These are phyloP conservation scores for Idris sp. DNA, from an alignment of 1,140 invertebrate species.

Conservation along the genomic window DNA sequence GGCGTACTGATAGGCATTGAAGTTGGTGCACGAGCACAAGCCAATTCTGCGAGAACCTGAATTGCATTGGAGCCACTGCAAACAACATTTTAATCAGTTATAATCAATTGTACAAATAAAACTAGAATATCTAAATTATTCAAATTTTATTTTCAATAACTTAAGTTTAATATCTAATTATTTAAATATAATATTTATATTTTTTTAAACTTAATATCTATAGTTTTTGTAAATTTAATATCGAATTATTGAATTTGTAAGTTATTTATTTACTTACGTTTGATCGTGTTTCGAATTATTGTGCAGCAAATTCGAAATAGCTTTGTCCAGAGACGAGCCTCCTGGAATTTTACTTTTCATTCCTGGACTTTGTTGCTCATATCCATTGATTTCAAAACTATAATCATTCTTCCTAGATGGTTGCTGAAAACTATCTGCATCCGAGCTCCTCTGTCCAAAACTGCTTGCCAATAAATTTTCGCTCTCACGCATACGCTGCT, in stretches of 20 bases:
- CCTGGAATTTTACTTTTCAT: slow-evolving; percentile 7
- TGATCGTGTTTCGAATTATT: slow-evolving; percentile 75
- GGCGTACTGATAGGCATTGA: slow-evolving; percentile 56
- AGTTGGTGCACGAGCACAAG: slow-evolving; percentile 73
- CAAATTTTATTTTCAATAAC: too few species aligned
- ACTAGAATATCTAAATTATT: too few species aligned
- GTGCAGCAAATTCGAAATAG: slow-evolving; percentile 74
- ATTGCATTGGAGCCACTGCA: slow-evolving; percentile 74
- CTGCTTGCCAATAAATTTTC: slow-evolving; percentile 73
- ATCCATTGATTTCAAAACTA: too few species aligned
- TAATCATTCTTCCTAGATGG: slow-evolving; percentile 15
- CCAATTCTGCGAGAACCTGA: slow-evolving; percentile 76
- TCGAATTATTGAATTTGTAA: too few species aligned
- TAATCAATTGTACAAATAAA: too few species aligned
- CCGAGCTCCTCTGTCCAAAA: slow-evolving; percentile 66
- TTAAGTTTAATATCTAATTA: too few species aligned
- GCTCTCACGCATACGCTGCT: slow-evolving; percentile 76
- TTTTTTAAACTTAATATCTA: too few species aligned
- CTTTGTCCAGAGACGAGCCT: slow-evolving; percentile 73
- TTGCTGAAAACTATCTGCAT: slow-evolving; percentile 15
- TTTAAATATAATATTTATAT: too few species aligned
- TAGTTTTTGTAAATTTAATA: too few species aligned
- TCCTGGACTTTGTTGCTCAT: too few species aligned
- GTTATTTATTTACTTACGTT: too few species aligned
- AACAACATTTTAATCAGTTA: too few species aligned